These are phyloP conservation scores for Oryzias celebensis DNA, from an alignment of 2,113 vertebrate species.

Conservation along the genomic window DNA sequence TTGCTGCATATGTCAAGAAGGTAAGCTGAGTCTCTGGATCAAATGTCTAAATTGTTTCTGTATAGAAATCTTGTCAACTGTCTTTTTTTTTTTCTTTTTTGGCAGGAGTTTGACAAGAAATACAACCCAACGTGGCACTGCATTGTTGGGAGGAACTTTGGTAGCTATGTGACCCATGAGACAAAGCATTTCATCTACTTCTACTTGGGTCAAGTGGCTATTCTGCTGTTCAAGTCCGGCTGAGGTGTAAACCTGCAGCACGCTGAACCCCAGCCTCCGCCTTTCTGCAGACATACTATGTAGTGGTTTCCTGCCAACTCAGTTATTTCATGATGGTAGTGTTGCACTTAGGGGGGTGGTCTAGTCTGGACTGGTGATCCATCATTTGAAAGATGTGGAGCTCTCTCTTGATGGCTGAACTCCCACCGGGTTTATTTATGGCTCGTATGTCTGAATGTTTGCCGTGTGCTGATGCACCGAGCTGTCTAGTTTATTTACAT, in stretches of 20 bases:
- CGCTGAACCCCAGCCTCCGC: slow-evolving; percentile 27
- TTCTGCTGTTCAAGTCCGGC: slow-evolving; percentile 98
- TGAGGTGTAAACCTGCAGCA: slow-evolving; percentile 62
- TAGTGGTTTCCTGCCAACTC: slow-evolving; percentile 29
- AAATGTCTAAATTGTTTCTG: too few relatives aligned
- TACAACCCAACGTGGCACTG: slow-evolving; percentile 99
- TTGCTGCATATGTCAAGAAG: slow-evolving; percentile 98
- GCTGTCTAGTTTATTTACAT: slow-evolving; percentile 90
- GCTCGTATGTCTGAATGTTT: slow-evolving; percentile 46
- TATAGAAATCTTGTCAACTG: not conserved
- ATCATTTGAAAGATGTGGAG: slow-evolving; percentile 74
- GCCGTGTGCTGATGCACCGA: slow-evolving; percentile 86
- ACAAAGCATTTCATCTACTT: slow-evolving; percentile 99
- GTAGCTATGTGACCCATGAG: slow-evolving; percentile 98
- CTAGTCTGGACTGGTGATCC: slow-evolving; percentile 78
- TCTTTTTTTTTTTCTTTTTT: not conserved
- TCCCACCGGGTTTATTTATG: not conserved
- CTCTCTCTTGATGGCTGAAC: not conserved
- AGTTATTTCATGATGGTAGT: slow-evolving; percentile 40
- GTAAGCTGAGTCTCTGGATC: slow-evolving; percentile 58
- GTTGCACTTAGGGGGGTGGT: slow-evolving; percentile 51
- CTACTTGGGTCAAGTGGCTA: slow-evolving; percentile 98
- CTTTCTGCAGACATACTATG: slow-evolving; percentile 48
- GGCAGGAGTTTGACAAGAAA: slow-evolving; percentile 99
- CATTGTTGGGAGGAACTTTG: slow-evolving; percentile 98